Evolutionary conservation across 2,888 invertebrate genomes (phyloP), one percentile per base, ranked within the genome.

Genomic region (Scelioninae gen. 2): DNA sequence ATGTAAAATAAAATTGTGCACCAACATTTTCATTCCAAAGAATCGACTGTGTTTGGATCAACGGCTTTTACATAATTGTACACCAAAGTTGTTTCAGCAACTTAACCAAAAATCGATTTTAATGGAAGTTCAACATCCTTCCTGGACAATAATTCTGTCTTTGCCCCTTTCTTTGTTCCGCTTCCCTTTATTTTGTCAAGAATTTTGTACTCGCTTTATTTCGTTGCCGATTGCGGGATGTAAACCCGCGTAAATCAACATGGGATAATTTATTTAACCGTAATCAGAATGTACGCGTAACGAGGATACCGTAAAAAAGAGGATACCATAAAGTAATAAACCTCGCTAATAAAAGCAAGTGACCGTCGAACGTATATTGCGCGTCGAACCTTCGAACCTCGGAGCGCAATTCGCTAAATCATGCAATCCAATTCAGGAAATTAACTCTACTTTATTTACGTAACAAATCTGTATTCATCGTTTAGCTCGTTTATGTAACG

Each of bases 261-360:
- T 18, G 48, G 41, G 37, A 68, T 73, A 63, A 73, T 73, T 73
- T 63, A 63, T 73, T 63, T 69, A 60, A 18, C 37, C 15, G 25
- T 75, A 70, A 73, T 61, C 43, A 70, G 53, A 64, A 69, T 19
- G 15, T 45, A 73, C 45, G 28, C 41, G 43, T 53, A 58, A 63
- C 43, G 52, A 63, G 63, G 37, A 39, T 37, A 53, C 28, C n/a
- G 13, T 52, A 50, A 70, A 73, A 69, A 55, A 39, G 53, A 55
- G 67, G 64, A 60, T 63, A 67, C 67, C 70, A 73, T 67, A 75
- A 75, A 73, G 67, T 60, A 61, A 67, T 75, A 73, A 75, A 67
- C 22, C 37, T 19, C 55, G 37, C 53, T 58, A 70, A 75, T 73
- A 70, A 75, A 75, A 75, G 53, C 70, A 71, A 75, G 60, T 70